These are phyloP conservation scores for Anthoptus insignis DNA, from an alignment of 2,888 invertebrate genomes.

Conservation along the genomic window DNA sequence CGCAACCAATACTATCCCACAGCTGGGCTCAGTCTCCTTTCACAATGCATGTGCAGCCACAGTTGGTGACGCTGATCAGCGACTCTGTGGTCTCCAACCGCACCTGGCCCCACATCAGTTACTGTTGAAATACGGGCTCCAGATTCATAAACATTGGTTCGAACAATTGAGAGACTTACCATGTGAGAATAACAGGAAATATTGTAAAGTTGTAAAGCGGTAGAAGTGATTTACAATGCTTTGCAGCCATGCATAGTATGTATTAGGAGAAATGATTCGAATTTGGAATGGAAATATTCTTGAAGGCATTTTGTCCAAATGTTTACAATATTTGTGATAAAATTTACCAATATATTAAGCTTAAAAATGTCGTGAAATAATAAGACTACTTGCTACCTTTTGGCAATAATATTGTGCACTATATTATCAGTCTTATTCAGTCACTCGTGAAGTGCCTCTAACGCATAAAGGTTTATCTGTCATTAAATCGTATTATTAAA, in stretches of 20 bases:
- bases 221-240: not conserved
- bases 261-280: not conserved
- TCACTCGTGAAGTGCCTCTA: constrained; percentile 81
- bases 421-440: constrained; percentile 63
- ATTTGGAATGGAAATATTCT: constrained; percentile 13
- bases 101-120: constrained; percentile 84
- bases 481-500: constrained; percentile 44
- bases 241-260: constrained; percentile 11
- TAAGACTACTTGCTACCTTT: constrained; percentile 60
- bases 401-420: constrained; percentile 71
- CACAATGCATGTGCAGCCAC: no score
- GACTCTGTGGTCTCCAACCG: constrained; percentile 77
- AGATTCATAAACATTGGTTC: constrained; percentile 47
- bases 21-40: no score
- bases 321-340: constrained; percentile 82
- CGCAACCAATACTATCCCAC: not conserved
- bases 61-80: no score
- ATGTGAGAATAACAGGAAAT: not conserved
- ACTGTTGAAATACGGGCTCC: constrained; percentile 93
- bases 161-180: constrained; percentile 11
- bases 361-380: constrained; percentile 60
- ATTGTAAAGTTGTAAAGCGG: not conserved
- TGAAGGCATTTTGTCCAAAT: constrained; percentile 72
- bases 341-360: constrained; percentile 72
- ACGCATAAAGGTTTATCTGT: constrained; percentile 63